A percentile compares a stretch with the other conserved stretches of the same genome.
These are phyloP conservation scores for Orussus abietinus DNA, from an alignment of 1,140 invertebrate genomes.

Conservation along the genomic window DNA sequence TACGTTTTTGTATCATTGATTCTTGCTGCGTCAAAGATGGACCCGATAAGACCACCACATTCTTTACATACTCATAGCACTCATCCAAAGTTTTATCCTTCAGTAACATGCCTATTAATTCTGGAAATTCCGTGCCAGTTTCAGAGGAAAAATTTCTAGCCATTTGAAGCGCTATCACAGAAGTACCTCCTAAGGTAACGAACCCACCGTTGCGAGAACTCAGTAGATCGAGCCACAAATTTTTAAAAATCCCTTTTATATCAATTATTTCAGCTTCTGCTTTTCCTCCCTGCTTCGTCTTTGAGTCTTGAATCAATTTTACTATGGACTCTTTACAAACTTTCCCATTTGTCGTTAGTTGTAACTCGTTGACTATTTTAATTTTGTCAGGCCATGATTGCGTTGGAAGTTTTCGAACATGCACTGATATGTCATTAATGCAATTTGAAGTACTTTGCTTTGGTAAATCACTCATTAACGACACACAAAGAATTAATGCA, in stretches of 20 bases:
- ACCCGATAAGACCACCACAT: no score
- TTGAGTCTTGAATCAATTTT: conserved; percentile 13
- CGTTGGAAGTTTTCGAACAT: conserved; percentile 23
- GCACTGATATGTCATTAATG: conserved; percentile 41
- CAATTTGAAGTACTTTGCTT: conserved; percentile 38
- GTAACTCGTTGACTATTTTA: conserved; percentile 27
- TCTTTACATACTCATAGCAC: conserved; percentile 27
- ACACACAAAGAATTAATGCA: conserved; percentile 54
- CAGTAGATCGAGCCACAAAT: conserved; percentile 39
- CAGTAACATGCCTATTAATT: conserved; percentile 39
- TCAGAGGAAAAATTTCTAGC: conserved; percentile 36
- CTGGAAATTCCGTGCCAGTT: conserved; percentile 29
- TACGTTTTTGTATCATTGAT: no score
- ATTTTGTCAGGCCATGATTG: conserved; percentile 39
- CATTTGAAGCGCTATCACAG: conserved; percentile 49
- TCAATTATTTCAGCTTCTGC: no score
- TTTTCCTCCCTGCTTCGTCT: conserved; percentile 4
- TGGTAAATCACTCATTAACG: conserved; percentile 11
- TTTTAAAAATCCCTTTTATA: conserved; percentile 34
- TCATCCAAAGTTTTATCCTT: conserved; percentile 30
- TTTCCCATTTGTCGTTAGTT: conserved; percentile 38
- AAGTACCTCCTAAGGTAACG: conserved; percentile 53
- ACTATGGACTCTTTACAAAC: conserved; percentile 30
- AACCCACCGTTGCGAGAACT: conserved; percentile 37
- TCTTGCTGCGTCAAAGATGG: no score